These are phyloP conservation scores for Lycophotia porphyrea DNA, from an alignment of 2,888 invertebrate species.

Conservation along the genomic window DNA sequence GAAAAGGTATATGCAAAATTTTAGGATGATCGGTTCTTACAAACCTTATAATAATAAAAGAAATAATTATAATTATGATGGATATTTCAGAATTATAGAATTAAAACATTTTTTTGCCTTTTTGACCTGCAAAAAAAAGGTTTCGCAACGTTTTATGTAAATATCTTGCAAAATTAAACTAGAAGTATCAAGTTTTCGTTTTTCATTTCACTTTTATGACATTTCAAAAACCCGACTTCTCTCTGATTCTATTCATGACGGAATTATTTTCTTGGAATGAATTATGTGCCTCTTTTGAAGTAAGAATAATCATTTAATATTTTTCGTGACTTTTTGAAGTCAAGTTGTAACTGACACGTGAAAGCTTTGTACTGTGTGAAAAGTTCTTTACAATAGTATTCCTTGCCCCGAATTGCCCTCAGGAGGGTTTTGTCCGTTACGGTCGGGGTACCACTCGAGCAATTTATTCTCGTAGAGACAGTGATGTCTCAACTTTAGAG, in stretches of 20 bases:
- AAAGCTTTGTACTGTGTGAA: constrained; percentile 40
- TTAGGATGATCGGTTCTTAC: no score
- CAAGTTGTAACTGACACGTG: constrained; percentile 21
- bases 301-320: constrained; percentile 30
- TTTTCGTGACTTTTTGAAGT: constrained; percentile 21
- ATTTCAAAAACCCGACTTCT: constrained; percentile 6
- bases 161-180: constrained; percentile 22
- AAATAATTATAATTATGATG: no score
- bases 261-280: constrained; percentile 20
- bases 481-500: constrained; percentile 61
- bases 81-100: no score
- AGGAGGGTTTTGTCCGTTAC: constrained; percentile 48
- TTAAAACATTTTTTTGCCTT: no score
- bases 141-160: neutral
- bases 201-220: constrained; percentile 28
- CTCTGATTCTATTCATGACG: constrained; percentile 17
- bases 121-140: neutral
- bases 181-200: constrained; percentile 14
- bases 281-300: neutral
- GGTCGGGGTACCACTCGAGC: constrained; percentile 47
- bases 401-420: constrained; percentile 52
- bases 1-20: no score
- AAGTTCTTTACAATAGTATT: constrained; percentile 52
- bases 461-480: constrained; percentile 62
- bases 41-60: no score